These are phyloP conservation scores for Palythoa caribaeorum DNA, from an alignment of 92 coral and sea anemone genomes.

Conservation along the genomic window DNA sequence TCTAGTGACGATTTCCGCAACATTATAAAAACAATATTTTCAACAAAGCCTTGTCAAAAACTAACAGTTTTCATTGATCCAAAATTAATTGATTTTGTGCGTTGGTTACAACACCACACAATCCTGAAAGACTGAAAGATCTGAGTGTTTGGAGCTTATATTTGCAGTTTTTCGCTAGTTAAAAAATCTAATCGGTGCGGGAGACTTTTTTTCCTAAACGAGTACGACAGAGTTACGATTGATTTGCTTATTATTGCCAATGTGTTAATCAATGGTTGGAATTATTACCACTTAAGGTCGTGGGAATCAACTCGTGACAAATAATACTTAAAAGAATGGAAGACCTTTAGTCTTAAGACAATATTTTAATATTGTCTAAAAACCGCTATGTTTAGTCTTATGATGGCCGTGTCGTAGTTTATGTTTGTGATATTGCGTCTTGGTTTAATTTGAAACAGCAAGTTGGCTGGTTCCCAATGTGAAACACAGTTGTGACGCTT, in stretches of 20 bases:
- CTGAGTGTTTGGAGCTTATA: neutral
- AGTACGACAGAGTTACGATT: slow-evolving; percentile 33
- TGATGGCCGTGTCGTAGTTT: slow-evolving; percentile 44
- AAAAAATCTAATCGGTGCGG: slow-evolving; percentile 12
- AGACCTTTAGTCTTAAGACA: slow-evolving; percentile 10
- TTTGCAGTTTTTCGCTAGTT: neutral
- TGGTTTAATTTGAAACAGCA: slow-evolving; percentile 60
- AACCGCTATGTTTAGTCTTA: neutral
- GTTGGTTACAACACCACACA: neutral
- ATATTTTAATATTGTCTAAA: neutral
- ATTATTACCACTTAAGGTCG: slow-evolving; percentile 39
- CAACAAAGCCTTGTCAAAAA: neutral
- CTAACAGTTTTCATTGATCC: too few relatives aligned
- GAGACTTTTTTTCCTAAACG: slow-evolving; percentile 17
- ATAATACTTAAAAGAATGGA: slow-evolving; percentile 15
- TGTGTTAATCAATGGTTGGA: slow-evolving; percentile 38
- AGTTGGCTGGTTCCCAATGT: slow-evolving; percentile 34
- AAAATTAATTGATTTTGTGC: too few relatives aligned
- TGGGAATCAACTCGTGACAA: slow-evolving; percentile 20
- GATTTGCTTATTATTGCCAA: slow-evolving; percentile 41
- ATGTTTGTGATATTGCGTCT: slow-evolving; percentile 17
- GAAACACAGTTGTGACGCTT: slow-evolving; percentile 7
- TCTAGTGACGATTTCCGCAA: neutral
- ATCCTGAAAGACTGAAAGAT: neutral
- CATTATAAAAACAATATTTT: neutral